Conservation (phyloP, 2,888 invertebrate genomes). For the Linyphia triangularis region DNA sequence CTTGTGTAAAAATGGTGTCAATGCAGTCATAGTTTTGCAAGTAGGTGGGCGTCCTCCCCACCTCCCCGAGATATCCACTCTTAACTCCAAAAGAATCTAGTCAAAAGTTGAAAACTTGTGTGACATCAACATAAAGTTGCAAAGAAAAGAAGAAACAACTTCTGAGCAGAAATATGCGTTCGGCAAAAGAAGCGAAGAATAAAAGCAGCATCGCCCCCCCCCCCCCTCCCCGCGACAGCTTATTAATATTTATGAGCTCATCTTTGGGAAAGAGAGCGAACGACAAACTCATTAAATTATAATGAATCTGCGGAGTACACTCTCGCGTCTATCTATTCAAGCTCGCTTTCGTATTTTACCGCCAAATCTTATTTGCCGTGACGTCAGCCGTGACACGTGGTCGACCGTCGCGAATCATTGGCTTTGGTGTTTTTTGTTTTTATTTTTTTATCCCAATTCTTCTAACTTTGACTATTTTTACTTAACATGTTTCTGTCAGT, state of each 20-base stretch:
- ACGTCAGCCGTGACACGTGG: conserved; percentile 59
- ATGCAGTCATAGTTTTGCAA: too few species aligned
- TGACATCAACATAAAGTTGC: too few species aligned
- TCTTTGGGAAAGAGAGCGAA: conserved; percentile 37
- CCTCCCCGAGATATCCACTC: too few species aligned
- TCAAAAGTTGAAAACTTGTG: too few species aligned
- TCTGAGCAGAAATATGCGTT: background rate
- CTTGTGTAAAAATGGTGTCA: too few species aligned
- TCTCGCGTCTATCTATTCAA: background rate
- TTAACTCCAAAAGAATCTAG: too few species aligned
- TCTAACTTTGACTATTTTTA: too few species aligned
- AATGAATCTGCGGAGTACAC: conserved; percentile 60
- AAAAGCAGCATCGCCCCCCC: background rate
- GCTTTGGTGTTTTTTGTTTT: background rate
- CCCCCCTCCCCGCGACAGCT: conserved; percentile 55
- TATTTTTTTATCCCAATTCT: too few species aligned
- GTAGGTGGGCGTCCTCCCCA: too few species aligned
- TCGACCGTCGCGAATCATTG: background rate
- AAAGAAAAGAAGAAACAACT: background rate
- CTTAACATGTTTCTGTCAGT: too few species aligned
- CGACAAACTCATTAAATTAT: conserved; percentile 75
- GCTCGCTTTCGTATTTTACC: conserved; percentile 54
- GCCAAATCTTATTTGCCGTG: conserved; percentile 31
- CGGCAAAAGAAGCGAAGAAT: background rate
- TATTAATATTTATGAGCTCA: conserved; percentile 74